Evolutionary conservation across 2,113 vertebrate genomes (phyloP).

Genomic region (Corythornis vintsioides): DNA sequence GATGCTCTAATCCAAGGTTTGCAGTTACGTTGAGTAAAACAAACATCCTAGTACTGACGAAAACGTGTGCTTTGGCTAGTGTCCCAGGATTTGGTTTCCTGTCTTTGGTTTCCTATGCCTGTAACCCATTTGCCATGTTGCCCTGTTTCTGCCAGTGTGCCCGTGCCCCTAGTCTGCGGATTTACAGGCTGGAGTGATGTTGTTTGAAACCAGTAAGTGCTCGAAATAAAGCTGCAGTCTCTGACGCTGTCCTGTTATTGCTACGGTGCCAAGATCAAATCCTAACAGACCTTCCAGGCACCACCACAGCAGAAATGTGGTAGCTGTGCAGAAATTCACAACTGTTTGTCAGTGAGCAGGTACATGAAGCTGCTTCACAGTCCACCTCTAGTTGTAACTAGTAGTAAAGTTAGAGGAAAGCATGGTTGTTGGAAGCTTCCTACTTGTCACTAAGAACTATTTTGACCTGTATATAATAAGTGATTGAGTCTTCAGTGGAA

Average conservation of each 20-base stretch:
- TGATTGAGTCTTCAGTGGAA: neutral
- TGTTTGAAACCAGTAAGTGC: neutral
- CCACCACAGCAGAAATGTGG: neutral
- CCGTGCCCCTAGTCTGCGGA: neutral
- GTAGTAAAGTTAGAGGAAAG: neutral
- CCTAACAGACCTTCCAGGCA: neutral
- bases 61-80: neutral
- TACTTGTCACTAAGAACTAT: neutral
- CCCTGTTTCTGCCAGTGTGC: neutral
- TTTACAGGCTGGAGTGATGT: neutral
- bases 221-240: neutral
- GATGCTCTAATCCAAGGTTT: neutral
- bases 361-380: neutral
- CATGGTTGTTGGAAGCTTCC: neutral
- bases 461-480: neutral
- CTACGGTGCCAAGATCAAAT: neutral
- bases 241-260: neutral
- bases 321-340: neutral
- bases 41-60: neutral
- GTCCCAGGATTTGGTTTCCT: neutral
- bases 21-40: neutral
- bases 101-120: neutral
- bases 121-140: neutral
- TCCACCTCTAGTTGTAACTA: neutral
- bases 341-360: neutral